phyloP scores from a whole-genome alignment of 2,797 vertebrate species.

The Lacerta agilis region DNA sequence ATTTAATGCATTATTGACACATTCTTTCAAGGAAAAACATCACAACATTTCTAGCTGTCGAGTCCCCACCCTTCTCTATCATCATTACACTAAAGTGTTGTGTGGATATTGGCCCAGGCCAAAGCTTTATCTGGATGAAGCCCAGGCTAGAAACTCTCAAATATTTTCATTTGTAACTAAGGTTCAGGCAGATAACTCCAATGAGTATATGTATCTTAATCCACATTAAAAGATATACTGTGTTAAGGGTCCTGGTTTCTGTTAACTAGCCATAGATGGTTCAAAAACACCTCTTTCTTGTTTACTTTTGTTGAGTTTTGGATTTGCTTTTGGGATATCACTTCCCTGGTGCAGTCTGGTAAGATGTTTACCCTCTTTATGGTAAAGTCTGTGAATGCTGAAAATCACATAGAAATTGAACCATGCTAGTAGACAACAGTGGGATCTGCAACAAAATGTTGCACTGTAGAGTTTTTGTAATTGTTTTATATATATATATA shows the following conservation, averaged over 20 bases:
- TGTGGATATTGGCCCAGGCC: background rate
- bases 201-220: background rate
- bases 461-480: too few species aligned
- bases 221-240: background rate
- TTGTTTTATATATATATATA: too few species aligned
- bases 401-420: background rate
- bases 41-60: background rate
- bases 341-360: background rate
- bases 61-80: background rate
- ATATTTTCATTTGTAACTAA: conserved; percentile 5
- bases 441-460: too few species aligned
- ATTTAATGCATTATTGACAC: background rate
- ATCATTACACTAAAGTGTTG: background rate
- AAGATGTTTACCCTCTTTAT: background rate
- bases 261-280: background rate
- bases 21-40: background rate
- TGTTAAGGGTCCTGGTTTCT: background rate
- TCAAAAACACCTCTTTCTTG: background rate
- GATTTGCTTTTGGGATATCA: background rate
- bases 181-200: background rate
- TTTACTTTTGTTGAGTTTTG: background rate
- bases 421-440: background rate
- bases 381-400: background rate
- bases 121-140: background rate
- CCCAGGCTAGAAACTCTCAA: background rate